Base-by-base conservation (phyloP, 1,140 invertebrate species). In the Choristoneura fumiferana region DNA sequence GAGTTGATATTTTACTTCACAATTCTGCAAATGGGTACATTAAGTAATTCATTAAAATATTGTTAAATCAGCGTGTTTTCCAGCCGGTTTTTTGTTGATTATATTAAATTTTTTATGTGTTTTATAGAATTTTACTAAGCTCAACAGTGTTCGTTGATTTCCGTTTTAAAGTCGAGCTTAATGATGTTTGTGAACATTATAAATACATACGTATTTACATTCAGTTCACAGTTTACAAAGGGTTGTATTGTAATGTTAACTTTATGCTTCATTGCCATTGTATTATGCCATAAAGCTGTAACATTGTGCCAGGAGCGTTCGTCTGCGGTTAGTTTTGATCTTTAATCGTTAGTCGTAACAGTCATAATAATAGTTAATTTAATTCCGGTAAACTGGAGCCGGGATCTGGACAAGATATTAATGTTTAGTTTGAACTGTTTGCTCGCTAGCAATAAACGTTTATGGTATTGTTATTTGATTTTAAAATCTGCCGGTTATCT, bases 281-380 rank as follows among this genome's bases (percentile, higher is more conserved):
- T 82, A 81, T 84, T 81, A 76, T 17, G 72, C 75, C 63, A 81
- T 84, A 81, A 81, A 81, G 62, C 60, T 58, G 62, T 66, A 57
- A 71, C 57, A 72, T 72, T 61, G 59, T 57, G 69, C 40, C 40
- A 15, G 14, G 2, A 45, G 1, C 40, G 6, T 29, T 22, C 17
- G 9, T 18, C 14, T 62, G 72, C 60, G 84, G 84, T 82, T 78
- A 80, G 74, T 83, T 29, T 29, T 29, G 22, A 29, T 29, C 22
- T 81, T 85, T 78, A 84, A 83, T 81, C 71, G 75, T 59, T 52
- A 57, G 63, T 78, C 78, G 65, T 88, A 87, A 88, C 81, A 68
- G 69, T 88, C 81, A 83, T 77, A 76, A 76, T 78, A 67, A 76
- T 71, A 85, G 86, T 84, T 86, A 84, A 86, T 88, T 88, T 82